Evolutionary conservation across 2,797 vertebrate species (phyloP).

Genomic region (Muscicapa comitata): DNA sequence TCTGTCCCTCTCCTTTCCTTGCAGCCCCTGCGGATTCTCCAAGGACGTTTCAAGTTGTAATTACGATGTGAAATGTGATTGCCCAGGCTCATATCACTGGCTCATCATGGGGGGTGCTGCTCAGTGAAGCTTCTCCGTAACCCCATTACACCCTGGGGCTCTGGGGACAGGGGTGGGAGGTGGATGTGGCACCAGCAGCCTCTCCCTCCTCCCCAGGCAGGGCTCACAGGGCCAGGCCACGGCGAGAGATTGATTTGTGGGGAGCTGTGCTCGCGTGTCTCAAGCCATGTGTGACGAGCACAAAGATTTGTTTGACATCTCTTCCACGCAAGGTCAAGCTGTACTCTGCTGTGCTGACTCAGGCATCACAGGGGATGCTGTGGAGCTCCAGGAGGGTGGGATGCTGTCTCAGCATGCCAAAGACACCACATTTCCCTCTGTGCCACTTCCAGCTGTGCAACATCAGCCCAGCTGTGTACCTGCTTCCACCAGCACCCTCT

Average conservation of each 20-base stretch:
- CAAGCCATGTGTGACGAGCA: constrained; percentile 4
- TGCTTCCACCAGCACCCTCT: neutral
- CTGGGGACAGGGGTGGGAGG: accelerated
- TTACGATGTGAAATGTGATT: neutral
- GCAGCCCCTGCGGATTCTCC: neutral
- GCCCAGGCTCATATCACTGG: accelerated
- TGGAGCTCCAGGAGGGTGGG: neutral
- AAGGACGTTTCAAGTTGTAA: neutral
- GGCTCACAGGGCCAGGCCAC: neutral
- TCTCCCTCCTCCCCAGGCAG: neutral
- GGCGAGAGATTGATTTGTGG: neutral
- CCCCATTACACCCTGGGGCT: neutral
- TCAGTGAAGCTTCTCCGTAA: neutral
- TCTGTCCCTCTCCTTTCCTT: neutral
- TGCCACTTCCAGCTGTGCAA: neutral
- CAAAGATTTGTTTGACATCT: constrained; percentile 50
- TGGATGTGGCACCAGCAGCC: neutral
- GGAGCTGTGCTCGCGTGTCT: neutral
- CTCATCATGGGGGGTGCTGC: neutral
- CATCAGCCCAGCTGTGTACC: accelerated
- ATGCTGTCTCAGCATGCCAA: neutral
- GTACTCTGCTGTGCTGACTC: neutral
- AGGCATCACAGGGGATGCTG: neutral
- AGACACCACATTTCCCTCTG: neutral
- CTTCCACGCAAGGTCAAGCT: constrained; percentile 32